These are phyloP conservation scores for Chloroceryle aenea DNA, from an alignment of 2,113 vertebrate species.

Conservation along the genomic window DNA sequence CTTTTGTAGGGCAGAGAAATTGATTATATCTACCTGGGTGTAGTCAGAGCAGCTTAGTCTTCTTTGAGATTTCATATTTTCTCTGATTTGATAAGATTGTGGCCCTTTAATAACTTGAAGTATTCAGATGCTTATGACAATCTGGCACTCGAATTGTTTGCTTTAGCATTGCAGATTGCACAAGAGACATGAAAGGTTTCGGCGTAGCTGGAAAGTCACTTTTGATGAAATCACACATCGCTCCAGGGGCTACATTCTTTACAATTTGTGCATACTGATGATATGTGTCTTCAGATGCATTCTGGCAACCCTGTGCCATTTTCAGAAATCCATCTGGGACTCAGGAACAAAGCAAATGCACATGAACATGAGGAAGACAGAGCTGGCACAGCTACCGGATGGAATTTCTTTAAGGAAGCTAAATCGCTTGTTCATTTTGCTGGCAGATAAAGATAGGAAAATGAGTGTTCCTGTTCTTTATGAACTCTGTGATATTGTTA, in stretches of 20 bases:
- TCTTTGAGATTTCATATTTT: not conserved
- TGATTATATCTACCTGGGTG: not conserved
- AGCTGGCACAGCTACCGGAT: conserved; percentile 60
- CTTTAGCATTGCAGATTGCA: conserved; percentile 69
- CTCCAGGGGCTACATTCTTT: conserved; percentile 45
- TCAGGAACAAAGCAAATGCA: conserved; percentile 47
- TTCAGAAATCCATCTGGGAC: conserved; percentile 57
- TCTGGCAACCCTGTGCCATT: conserved; percentile 42
- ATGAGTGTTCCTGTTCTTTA: conserved; percentile 34
- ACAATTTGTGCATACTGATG: conserved; percentile 57
- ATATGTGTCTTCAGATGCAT: conserved; percentile 23
- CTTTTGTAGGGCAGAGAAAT: not conserved
- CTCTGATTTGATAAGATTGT: conserved; percentile 22
- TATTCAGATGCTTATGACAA: conserved; percentile 48
- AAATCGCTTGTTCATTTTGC: conserved; percentile 47
- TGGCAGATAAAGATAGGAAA: conserved; percentile 70
- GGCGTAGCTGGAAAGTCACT: conserved; percentile 68
- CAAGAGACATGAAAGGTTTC: conserved; percentile 68
- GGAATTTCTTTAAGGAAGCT: conserved; percentile 70
- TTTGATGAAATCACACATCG: conserved; percentile 66
- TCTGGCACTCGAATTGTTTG: conserved; percentile 63
- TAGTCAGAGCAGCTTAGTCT: not conserved
- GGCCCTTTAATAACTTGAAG: conserved; percentile 36
- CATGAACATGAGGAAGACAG: conserved; percentile 33
- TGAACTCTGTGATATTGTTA: conserved; percentile 48